Evolutionary conservation across 2,888 invertebrate species (phyloP), one percentile per base, ranked within the genome.

Genomic region (Amphipoea oculea): DNA sequence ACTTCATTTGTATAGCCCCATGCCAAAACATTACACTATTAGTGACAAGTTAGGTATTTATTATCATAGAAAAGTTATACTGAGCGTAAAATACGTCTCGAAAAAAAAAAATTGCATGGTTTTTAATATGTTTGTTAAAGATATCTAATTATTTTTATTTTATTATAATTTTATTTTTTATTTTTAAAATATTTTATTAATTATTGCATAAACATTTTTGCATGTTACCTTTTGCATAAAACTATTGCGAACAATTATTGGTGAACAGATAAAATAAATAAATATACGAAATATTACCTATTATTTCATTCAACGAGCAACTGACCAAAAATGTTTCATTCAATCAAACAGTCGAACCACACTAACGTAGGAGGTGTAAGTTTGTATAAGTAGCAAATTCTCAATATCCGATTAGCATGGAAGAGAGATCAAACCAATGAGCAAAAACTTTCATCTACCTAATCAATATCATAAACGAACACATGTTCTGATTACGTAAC

Each of bases 401-500:
- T 57, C 42, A 79, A 79, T 60, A 67, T 69, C 76, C 67, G 40
- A 84, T 86, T 82, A 84, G 14, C 65, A 82, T 48, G 45, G n/a
- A 83, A 83, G 86, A 83, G 84, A 86, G 83, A 84, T 82, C 73
- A 42, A 62, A 48, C 48, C 48, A 65, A 66, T 1, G 23, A 63
- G 40, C n/a, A 29, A 73, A 69, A 72, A 84, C 84, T 84, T 86
- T 86, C 86, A 63, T 82, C 20, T 60, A 65, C 14, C 51, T 54
- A 78, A 72, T 82, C 81, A 77, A 77, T 86, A 84, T 71, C 48
- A 74, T 73, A 70, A 66, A 48, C 67, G 62, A 79, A 86, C 79
- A 81, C 79, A 73, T 82, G 86, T 82, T 75, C 42, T 68, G 48
- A 83, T 88, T 87, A 70, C 67, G 79, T 74, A 89, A 88, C 67